Evolutionary conservation across 1,140 invertebrate genomes (phyloP), one percentile per base, ranked within the genome.

Genomic region (Nasonia vitripennis): DNA sequence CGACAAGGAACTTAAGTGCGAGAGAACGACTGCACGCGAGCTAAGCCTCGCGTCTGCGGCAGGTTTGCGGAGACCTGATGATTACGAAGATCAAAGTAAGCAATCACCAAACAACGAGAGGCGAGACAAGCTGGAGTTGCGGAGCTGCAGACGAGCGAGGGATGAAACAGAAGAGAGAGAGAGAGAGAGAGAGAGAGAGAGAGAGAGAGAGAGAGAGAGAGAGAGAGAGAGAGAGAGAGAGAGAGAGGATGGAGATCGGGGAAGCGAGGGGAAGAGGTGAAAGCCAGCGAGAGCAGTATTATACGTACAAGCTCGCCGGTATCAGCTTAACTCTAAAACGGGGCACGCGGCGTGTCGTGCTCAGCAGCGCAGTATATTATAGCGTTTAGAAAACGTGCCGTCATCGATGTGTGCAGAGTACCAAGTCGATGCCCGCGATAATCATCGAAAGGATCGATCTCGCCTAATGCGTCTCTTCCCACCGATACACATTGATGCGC

Each of bases 21-120:
- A 12, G 68, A 62, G 55, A 62, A 62, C 55, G 55, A 62, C 55
- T 62, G 55, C 20, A 14, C 48, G 14, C 37, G 74, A 34, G 73
- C 84, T 86, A 55, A 81, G 78, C 87, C 84, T 87, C 74, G 86
- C 82, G 87, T 89, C 87, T 87, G 87, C 87, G 86, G 78, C 86
- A 87, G 86, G 87, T 88, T 88, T 87, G 80, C 84, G 84, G 88
- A 74, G 87, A 87, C 86, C 84, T 87, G 87, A 89, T 91, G 90
- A 92, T 91, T 92, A 92, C 88, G 84, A 88, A 91, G 91, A 92
- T 91, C 90, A 91, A 92, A 92, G 90, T 89, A 89, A 91, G 89
- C 88, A 89, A 90, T 91, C 90, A 89, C 87, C 88, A 91, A 89
- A 92, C 90, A 91, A 91, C 88, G 83, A 89, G 88, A 45, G 74